phyloP scores from a whole-genome alignment of 2,113 vertebrate genomes.

The Globicephala melas region DNA sequence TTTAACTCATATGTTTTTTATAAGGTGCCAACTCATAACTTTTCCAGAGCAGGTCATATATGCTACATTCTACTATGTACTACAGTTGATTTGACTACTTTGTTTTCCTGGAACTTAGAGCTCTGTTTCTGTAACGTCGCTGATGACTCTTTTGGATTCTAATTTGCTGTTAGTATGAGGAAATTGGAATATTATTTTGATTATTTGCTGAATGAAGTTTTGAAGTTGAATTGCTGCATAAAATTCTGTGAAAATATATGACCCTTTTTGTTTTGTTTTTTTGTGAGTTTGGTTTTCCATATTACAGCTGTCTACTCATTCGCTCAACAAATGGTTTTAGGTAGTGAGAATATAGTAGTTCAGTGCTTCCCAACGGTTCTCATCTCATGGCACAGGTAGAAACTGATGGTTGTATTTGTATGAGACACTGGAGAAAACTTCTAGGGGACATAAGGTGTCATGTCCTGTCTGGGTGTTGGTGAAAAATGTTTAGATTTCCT shows the following conservation, averaged over 20 bases:
- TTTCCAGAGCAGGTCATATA: neutral
- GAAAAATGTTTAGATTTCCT: neutral
- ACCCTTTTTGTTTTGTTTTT: neutral
- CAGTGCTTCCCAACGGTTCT: neutral
- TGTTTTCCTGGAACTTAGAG: neutral
- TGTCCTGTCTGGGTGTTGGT: neutral
- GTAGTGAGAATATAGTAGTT: neutral
- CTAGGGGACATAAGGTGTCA: neutral
- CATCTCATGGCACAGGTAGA: neutral
- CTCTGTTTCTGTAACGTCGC: neutral
- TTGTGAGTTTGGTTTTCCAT: neutral
- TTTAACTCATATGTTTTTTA: neutral
- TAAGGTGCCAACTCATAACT: neutral
- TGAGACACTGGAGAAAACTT: neutral
- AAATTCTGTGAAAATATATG: neutral
- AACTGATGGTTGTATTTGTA: neutral
- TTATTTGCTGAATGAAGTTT: neutral
- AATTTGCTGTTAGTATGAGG: neutral
- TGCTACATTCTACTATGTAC: neutral
- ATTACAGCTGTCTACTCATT: neutral
- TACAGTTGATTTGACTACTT: neutral
- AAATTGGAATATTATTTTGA: conserved; percentile 4
- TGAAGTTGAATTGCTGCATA: neutral
- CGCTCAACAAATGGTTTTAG: neutral
- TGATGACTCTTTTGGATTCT: conserved; percentile 8